These are phyloP conservation scores for Odontophorus gujanensis DNA, from an alignment of 2,113 vertebrate species.

Conservation along the genomic window DNA sequence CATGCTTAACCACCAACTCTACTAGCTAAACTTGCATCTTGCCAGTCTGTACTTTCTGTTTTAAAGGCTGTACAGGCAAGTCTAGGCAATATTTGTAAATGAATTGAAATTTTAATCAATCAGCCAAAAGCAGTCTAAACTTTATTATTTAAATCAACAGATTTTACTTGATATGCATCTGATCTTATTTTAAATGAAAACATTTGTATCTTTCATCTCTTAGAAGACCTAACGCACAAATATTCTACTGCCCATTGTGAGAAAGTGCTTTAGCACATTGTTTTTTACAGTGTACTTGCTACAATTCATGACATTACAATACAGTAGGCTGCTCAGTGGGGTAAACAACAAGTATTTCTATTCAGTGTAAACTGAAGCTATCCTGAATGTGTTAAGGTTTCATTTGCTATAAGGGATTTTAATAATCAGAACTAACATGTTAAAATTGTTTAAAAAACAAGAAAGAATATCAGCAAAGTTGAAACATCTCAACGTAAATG, in stretches of 20 bases:
- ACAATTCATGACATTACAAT: background rate
- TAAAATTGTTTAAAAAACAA: background rate
- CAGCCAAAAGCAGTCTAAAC: background rate
- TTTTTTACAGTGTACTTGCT: background rate
- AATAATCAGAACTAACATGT: background rate
- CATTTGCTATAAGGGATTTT: background rate
- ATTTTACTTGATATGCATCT: background rate
- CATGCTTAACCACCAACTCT: background rate
- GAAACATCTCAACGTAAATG: conserved; percentile 29
- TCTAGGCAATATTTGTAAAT: background rate
- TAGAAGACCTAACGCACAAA: background rate
- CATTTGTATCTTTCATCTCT: background rate
- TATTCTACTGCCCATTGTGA: background rate
- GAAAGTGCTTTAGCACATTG: background rate
- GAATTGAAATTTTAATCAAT: background rate
- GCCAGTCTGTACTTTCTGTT: background rate
- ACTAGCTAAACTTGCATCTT: background rate
- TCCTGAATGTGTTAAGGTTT: background rate
- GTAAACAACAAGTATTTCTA: background rate
- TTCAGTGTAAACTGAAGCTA: background rate
- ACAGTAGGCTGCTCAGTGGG: background rate
- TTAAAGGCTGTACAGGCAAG: background rate
- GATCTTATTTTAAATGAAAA: background rate
- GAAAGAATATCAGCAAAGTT: background rate
- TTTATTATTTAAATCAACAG: background rate